These are phyloP conservation scores for Sinodicranocentrus sp. DNA, from an alignment of 2,888 invertebrate genomes.

Conservation along the genomic window DNA sequence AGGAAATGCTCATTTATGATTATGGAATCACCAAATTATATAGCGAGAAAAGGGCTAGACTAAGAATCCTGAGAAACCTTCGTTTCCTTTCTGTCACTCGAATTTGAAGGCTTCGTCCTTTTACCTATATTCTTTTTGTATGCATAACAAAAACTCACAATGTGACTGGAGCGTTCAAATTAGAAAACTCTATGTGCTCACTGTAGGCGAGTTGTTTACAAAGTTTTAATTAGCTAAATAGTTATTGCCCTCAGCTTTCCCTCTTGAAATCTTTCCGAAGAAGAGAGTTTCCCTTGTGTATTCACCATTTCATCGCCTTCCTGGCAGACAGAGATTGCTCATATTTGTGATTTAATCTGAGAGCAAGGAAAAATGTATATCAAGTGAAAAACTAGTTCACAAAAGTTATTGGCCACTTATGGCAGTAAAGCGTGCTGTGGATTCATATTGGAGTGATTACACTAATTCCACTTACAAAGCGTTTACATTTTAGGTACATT, in stretches of 20 bases:
- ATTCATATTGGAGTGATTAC: background rate
- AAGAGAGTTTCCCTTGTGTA: background rate
- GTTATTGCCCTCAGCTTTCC: slow-evolving; percentile 23
- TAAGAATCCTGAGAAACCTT: background rate
- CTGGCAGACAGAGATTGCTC: slow-evolving; percentile 4
- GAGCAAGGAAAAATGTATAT: background rate
- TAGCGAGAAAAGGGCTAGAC: background rate
- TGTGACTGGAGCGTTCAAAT: too few species aligned
- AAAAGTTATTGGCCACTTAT: background rate
- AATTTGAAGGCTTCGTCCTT: background rate
- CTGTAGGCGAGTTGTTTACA: slow-evolving; percentile 39
- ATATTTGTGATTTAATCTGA: slow-evolving; percentile 23
- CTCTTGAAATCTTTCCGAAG: slow-evolving; percentile 18
- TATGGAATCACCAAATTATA: background rate
- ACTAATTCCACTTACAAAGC: too few species aligned
- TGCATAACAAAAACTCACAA: background rate
- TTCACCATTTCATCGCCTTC: background rate
- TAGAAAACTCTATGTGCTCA: slow-evolving; percentile 13
- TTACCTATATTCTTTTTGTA: background rate
- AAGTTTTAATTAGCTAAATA: slow-evolving; percentile 53
- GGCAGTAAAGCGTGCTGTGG: background rate
- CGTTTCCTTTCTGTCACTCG: background rate
- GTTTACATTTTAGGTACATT: too few species aligned
- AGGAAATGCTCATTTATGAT: slow-evolving; percentile 7
- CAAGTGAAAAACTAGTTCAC: background rate